Conservation (phyloP, 1,140 invertebrate genomes). For the Penaeus chinensis region DNA sequence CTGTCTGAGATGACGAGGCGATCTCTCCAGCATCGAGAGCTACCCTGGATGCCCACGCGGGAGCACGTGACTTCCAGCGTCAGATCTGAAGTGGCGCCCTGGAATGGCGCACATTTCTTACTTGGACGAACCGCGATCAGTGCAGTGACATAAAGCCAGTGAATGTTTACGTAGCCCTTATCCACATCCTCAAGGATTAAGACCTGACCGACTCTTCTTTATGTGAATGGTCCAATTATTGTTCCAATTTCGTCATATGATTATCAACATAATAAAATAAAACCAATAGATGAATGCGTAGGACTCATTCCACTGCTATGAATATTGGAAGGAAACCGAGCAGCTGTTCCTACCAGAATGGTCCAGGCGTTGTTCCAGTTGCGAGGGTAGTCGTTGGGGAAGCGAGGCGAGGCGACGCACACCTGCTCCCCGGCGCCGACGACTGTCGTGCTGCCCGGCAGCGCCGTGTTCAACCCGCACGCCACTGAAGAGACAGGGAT, state of each 20-base stretch:
- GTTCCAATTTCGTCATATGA: not conserved
- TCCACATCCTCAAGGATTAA: no score
- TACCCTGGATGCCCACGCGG: not conserved
- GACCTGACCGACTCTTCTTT: no score
- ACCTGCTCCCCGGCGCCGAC: not conserved
- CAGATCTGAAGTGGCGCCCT: not conserved
- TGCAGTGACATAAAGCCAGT: no score
- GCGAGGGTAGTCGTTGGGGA: not conserved
- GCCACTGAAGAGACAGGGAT: not conserved
- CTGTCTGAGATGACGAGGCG: not conserved
- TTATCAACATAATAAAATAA: no score
- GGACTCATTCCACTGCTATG: no score
- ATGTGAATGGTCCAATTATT: not conserved
- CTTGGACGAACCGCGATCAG: no score
- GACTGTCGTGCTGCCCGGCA: not conserved
- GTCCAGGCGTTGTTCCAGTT: not conserved
- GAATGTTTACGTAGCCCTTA: no score
- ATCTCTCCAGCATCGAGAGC: not conserved
- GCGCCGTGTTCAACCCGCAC: not conserved
- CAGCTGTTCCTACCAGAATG: not conserved
- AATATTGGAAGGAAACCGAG: no score
- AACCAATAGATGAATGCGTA: no score
- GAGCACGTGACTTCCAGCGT: not conserved
- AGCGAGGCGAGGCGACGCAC: not conserved
- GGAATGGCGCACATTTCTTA: not conserved